These are phyloP conservation scores for Sturnira hondurensis DNA, from an alignment of 2,113 vertebrate species.

Conservation along the genomic window DNA sequence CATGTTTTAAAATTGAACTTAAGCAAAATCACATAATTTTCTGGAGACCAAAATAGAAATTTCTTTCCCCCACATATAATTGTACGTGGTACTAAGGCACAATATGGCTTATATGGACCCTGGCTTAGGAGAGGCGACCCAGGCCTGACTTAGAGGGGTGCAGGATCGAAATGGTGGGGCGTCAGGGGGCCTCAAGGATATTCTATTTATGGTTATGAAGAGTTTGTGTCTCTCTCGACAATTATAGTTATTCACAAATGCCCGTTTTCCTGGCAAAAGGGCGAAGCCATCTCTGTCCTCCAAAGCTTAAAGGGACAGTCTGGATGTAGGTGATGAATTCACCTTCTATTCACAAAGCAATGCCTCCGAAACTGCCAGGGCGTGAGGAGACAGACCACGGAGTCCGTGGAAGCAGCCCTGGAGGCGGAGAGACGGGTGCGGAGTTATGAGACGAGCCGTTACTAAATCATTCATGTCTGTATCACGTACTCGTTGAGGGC, in stretches of 20 bases:
- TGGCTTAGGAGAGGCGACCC: not conserved
- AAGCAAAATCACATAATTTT: slow-evolving; percentile 68
- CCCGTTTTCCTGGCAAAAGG: not conserved
- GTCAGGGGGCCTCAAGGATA: not conserved
- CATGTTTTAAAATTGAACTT: slow-evolving; percentile 68
- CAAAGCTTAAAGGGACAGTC: not conserved
- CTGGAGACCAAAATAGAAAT: slow-evolving; percentile 45
- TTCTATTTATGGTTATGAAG: not conserved
- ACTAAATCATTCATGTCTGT: not conserved
- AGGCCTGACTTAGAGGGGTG: not conserved
- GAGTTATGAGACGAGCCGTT: not conserved
- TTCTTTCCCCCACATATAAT: slow-evolving; percentile 44
- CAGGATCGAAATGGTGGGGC: not conserved
- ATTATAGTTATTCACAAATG: not conserved
- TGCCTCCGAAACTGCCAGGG: not conserved
- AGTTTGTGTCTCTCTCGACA: not conserved
- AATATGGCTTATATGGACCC: not conserved
- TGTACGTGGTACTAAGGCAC: not conserved
- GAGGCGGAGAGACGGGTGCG: not conserved
- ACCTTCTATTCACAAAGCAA: not conserved
- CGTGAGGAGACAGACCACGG: not conserved
- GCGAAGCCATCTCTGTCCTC: not conserved
- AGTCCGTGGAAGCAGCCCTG: not conserved
- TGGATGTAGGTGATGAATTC: not conserved
- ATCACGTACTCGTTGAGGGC: not conserved